Conservation (phyloP, 2,888 invertebrate species). For the Patella pellucida region DNA sequence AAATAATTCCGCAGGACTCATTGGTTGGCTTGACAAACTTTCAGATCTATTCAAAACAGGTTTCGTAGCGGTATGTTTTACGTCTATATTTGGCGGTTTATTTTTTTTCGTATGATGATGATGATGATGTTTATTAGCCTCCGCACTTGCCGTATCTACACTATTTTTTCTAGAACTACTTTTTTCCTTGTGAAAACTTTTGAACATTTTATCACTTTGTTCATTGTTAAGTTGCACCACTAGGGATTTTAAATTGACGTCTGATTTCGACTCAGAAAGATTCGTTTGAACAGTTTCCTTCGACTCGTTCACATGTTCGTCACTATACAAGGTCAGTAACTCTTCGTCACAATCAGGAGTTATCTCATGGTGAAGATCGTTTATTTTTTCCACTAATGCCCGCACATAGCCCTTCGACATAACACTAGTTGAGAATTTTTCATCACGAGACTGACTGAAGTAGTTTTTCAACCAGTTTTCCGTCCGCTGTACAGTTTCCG, state of each 20-base stretch:
- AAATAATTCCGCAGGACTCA: constrained; percentile 57
- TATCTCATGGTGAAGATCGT: constrained; percentile 23
- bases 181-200: constrained; percentile 7
- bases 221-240: not conserved
- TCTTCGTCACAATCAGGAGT: not conserved
- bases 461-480: constrained; percentile 29
- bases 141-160: not conserved
- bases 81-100: not conserved
- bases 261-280: not conserved
- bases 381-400: constrained; percentile 52
- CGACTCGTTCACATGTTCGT: not conserved
- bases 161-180: constrained; percentile 4
- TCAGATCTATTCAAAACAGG: not conserved
- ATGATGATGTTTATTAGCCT: not conserved
- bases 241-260: not conserved
- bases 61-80: not conserved
- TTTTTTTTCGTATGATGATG: not conserved
- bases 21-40: constrained; percentile 21
- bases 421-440: constrained; percentile 43
- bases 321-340: not conserved
- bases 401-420: constrained; percentile 56
- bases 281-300: not conserved
- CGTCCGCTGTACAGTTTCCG: constrained; percentile 17
- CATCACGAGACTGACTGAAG: constrained; percentile 39
- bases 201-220: constrained; percentile 2